Evolutionary conservation across 2,113 vertebrate genomes (phyloP), one percentile per base, ranked within the genome.

Genomic region (Hippocampus guttulatus): DNA sequence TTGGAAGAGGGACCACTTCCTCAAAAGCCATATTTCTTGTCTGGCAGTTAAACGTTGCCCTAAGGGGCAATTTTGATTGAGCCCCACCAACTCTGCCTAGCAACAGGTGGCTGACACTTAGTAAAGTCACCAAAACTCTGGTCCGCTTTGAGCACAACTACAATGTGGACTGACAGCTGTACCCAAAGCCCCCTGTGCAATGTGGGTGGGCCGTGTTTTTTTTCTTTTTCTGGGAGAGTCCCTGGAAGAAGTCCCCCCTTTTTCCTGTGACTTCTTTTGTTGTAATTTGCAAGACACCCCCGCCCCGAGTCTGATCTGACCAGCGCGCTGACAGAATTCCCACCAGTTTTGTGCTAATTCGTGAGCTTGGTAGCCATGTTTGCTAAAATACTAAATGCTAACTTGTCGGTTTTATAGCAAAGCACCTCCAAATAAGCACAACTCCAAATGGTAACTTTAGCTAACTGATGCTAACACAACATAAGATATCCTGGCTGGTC

Each of bases 161-260:
- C 18, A 51, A 61, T 61, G 73, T 60, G 75, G 84, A 89, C 67
- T 81, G 90, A 92, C 92, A 93, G 91, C 89, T 93, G 91, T 86
- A 80, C 76, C 27, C 68, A 23, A 6, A 11, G 64, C 79, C 81
- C 74, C 83, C 75, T 75, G 81, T 74, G 58, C 88, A 81, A 79
- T 85, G 84, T 93, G 92, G 92, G 92, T 93, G 92, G 92, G 86
- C 88, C 78, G 75, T 68, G 80, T 81, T 76, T 61, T 55, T 51
- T 5, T 6, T 51, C n/a, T n/a, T 51, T 54, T n/a, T 20, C 15
- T 16, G 16, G 47, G 47, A 16, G 47, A 16, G 16, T 68, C 47
- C 68, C 73, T 65, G 9, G 33, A 79, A 68, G 72, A 45, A 69
- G 67, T 72, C 76, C 73, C 75, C 52, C 69, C 73, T 61, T 57